phyloP scores from a whole-genome alignment of 1,140 invertebrate species.

The Fopius arisanus region DNA sequence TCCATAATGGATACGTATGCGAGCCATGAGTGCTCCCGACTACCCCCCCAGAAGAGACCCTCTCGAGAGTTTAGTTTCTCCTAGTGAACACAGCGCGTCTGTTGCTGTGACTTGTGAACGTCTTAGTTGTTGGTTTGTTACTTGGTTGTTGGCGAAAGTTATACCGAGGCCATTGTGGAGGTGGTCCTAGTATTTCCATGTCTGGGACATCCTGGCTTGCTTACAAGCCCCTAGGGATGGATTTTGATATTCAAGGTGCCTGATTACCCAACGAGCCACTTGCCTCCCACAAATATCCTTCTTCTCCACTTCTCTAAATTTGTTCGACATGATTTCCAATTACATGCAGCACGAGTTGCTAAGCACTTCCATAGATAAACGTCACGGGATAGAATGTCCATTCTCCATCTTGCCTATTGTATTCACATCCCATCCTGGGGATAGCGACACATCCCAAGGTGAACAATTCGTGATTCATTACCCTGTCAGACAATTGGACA shows the following conservation, averaged over 20 bases:
- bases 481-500: conserved; percentile 56
- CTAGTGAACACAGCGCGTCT: conserved; percentile 20
- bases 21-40: conserved; percentile 45
- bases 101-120: conserved; percentile 28
- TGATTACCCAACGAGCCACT: neutral
- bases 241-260: conserved; percentile 23
- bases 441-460: conserved; percentile 42
- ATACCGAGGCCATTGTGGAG: conserved; percentile 49
- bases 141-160: conserved; percentile 53
- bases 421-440: conserved; percentile 24
- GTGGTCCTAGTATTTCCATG: neutral
- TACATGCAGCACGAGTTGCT: neutral
- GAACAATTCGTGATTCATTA: conserved; percentile 55
- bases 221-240: conserved; percentile 10
- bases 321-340: too few relatives aligned
- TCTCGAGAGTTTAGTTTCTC: conserved; percentile 36
- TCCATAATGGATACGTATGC: conserved; percentile 64
- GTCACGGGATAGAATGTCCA: neutral
- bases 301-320: too few relatives aligned
- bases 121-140: conserved; percentile 62
- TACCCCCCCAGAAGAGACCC: conserved; percentile 8
- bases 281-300: too few relatives aligned
- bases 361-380: neutral
- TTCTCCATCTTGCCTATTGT: conserved; percentile 13
- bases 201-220: conserved; percentile 8